Base-by-base conservation (phyloP, 2,113 vertebrate species). In the Vidua macroura region DNA sequence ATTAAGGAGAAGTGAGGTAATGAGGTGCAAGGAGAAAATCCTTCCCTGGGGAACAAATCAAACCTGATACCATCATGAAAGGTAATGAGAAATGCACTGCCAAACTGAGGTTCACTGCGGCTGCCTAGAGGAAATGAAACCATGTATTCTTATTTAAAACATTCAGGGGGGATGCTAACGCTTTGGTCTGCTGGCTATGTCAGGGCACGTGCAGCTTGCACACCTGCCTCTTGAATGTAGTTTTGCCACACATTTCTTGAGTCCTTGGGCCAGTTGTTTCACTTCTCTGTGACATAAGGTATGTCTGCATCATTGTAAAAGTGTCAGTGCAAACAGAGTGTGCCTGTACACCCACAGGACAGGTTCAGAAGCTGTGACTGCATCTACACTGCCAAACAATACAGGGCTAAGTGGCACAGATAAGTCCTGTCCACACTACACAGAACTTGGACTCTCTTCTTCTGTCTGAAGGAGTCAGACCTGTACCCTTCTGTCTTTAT, bases 1-100 rank as follows among this genome's bases (percentile, higher is more conserved):
- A 93, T 93, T 96, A 96, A 88, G 80, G 52, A 92, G 76, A 95
- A 83, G 68, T 92, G 88, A 94, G 25, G 94, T 96, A 95, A 96
- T 96, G 95, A 96, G 92, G 92, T 95, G 92, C 94, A 93, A 91
- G 92, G 74, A 96, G 77, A 95, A 96, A 96, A 94, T 95, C 83
- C 92, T 91, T 91, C 94, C 86, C 91, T 91, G 53, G 66, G 94
- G 92, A 84, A 30, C 89, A 92, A 93, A 92, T 94, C 95, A 95
- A 92, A 94, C 83, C 73, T 91, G 94, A 89, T 95, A 94, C 15
- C 80, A 89, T 96, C 91, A 68, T 78, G 84, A 88, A 94, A 73
- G 33, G 77, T 94, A 95, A 94, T 94, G 80, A 94, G 88, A 96
- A 95, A 93, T 86, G 94, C 48, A n/a, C 43, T 80, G 44, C 75